Evolutionary conservation across 1,140 invertebrate species (phyloP), one percentile per base, ranked within the genome.

Genomic region (Drosophila lowei): DNA sequence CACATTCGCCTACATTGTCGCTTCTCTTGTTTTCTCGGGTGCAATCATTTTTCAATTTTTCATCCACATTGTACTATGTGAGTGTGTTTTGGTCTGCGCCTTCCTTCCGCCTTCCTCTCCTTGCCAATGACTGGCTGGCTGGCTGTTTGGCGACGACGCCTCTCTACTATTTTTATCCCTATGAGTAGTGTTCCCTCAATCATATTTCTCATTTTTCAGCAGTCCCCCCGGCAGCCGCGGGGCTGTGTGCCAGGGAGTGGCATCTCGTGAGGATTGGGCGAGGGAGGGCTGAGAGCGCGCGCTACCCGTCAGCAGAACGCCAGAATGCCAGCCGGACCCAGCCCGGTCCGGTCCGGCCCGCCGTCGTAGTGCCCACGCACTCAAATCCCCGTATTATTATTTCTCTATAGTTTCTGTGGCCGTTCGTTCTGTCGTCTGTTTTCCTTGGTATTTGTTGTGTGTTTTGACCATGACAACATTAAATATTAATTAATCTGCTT

Each of bases 401-500:
- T 72, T 70, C 46, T 53, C 72, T 68, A 63, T 67, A 86, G 77
- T 86, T 81, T 50, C 56, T 18, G 46, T 59, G 55, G 60, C 78
- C 68, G 68, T 64, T 66, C 61, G 68, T 64, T 66, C 61, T 71
- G 64, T 85, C 50, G 53, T 72, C 34, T 38, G 34, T 72, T 72
- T 72, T 46, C 42, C 65, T 63, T 57, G 71, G 42, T 72, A 57
- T 65, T 73, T 73, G 70, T 73, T 73, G 34, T 70, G 23, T 25
- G 74, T 76, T 76, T 78, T 86, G 83, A 61, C 83, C 81, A 75
- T 86, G 81, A 88, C 83, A 86, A 86, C 85, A 81, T 86, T 86
- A 88, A 86, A 86, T 88, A 81, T 86, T 70, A 86, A 86, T 86
- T 86, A 86, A 86, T 86, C 83, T 81, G 78, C 56, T 72, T 88